Conservation (phyloP, 1,140 invertebrate genomes). For the Pachyrhynchus sulphureomaculatus region DNA sequence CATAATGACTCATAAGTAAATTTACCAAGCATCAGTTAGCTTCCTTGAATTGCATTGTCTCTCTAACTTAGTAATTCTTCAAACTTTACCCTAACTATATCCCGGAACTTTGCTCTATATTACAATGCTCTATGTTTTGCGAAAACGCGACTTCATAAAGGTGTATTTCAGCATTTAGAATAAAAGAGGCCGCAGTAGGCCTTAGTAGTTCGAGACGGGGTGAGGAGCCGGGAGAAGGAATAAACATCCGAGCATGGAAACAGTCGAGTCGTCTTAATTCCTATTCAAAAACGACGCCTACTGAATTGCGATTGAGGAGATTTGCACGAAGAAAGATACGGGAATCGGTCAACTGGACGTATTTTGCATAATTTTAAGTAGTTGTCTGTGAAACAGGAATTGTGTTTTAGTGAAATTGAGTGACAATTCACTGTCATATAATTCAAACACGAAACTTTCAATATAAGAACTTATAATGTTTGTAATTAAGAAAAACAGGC, state of each 20-base stretch:
- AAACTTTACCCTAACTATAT: too few relatives aligned
- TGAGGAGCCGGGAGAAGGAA: background rate
- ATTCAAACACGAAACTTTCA: too few relatives aligned
- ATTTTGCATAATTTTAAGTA: too few relatives aligned
- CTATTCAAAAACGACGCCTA: conserved; percentile 12
- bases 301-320: conserved; percentile 6
- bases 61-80: too few relatives aligned
- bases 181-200: conserved; percentile 4
- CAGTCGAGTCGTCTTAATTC: conserved; percentile 5
- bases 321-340: background rate
- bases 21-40: too few relatives aligned
- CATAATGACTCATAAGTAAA: too few relatives aligned
- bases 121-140: background rate
- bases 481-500: too few relatives aligned
- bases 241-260: conserved; percentile 4
- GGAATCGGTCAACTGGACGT: background rate
- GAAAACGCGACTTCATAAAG: background rate
- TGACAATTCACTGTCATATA: too few relatives aligned
- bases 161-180: background rate
- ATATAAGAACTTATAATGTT: too few relatives aligned
- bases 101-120: conserved; percentile 2
- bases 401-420: too few relatives aligned
- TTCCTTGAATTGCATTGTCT: too few relatives aligned
- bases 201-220: background rate
- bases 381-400: too few relatives aligned